Conservation (phyloP, 1,140 invertebrate genomes). For the Frieseomelitta varia region DNA sequence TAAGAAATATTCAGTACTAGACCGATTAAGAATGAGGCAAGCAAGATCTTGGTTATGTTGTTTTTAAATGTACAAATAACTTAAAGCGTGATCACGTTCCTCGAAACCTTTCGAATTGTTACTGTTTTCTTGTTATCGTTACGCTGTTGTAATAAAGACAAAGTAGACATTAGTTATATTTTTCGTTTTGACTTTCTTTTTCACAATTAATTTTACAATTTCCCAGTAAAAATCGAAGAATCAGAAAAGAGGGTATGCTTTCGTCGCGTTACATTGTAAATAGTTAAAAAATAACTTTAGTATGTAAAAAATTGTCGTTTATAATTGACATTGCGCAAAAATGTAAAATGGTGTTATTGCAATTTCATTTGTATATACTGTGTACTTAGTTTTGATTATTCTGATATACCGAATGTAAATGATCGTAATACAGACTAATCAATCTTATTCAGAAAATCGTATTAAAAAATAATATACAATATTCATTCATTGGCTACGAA, state of each 20-base stretch:
- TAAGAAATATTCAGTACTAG: conserved; percentile 48
- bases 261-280: conserved; percentile 19
- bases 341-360: conserved; percentile 32
- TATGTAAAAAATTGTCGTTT: conserved; percentile 36
- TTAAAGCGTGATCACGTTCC: conserved; percentile 64
- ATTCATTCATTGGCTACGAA: conserved; percentile 70
- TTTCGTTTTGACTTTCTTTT: conserved; percentile 40
- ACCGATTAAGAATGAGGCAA: conserved; percentile 63
- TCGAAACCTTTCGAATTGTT: conserved; percentile 73
- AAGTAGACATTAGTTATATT: conserved; percentile 44
- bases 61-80: conserved; percentile 61
- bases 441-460: conserved; percentile 73
- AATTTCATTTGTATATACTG: conserved; percentile 23
- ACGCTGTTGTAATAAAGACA: conserved; percentile 73
- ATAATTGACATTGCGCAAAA: conserved; percentile 39
- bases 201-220: conserved; percentile 41
- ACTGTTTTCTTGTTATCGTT: conserved; percentile 73
- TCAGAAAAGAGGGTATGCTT: conserved; percentile 15
- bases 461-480: conserved; percentile 80
- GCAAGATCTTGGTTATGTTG: conserved; percentile 47
- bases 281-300: conserved; percentile 37
- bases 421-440: conserved; percentile 58
- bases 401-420: conserved; percentile 39
- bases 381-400: conserved; percentile 20
- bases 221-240: conserved; percentile 32